Conservation (phyloP, 1,140 invertebrate species). For the Odontomachus brunneus region DNA sequence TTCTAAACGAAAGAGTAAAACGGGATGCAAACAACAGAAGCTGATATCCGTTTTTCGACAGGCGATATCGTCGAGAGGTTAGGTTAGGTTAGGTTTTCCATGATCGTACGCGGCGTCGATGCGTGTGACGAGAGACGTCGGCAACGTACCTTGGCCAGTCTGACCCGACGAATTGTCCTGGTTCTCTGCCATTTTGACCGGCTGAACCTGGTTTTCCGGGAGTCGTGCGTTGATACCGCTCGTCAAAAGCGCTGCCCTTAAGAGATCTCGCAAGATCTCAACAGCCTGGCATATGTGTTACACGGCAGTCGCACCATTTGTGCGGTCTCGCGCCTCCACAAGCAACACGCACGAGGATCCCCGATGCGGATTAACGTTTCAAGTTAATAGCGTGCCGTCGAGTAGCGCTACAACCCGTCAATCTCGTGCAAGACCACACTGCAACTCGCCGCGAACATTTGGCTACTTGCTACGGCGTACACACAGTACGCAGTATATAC, state of each 20-base stretch:
- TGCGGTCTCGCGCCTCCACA: constrained; percentile 45
- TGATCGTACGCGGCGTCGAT: neutral
- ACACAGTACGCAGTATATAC: constrained; percentile 8
- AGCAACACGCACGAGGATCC: constrained; percentile 7
- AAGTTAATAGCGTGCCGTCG: neutral
- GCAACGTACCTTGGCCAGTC: constrained; percentile 78
- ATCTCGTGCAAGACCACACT: constrained; percentile 26
- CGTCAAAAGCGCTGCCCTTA: constrained; percentile 78
- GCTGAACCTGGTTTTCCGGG: neutral
- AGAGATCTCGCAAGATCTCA: constrained; percentile 78
- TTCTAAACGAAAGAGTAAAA: neutral
- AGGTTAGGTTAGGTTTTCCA: constrained; percentile 68
- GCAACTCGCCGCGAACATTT: constrained; percentile 46
- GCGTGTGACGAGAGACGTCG: neutral
- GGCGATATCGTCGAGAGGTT: neutral
- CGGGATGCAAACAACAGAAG: neutral
- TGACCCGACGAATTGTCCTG: constrained; percentile 83
- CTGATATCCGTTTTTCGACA: neutral
- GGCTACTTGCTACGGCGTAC: constrained; percentile 37
- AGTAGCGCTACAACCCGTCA: neutral
- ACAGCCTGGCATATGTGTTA: constrained; percentile 73
- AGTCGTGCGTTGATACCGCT: constrained; percentile 59
- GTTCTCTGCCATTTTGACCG: constrained; percentile 82
- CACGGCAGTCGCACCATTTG: constrained; percentile 76
- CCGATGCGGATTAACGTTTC: no score